phyloP scores from a whole-genome alignment of 2,888 invertebrate species.

The Papilio demoleus region DNA sequence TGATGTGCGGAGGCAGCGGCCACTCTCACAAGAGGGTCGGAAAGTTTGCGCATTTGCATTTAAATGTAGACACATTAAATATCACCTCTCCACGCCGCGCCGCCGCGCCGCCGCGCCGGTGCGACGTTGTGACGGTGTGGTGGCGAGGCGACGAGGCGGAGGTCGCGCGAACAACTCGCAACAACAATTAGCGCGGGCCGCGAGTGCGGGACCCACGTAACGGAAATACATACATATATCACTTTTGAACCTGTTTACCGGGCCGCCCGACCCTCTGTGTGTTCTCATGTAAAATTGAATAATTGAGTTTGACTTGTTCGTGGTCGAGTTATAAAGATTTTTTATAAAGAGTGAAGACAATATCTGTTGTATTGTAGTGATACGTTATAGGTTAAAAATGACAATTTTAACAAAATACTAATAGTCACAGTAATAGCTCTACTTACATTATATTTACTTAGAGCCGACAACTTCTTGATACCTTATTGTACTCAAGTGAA shows the following conservation, averaged over 20 bases:
- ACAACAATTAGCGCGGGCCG: slow-evolving; percentile 71
- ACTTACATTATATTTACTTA: no score
- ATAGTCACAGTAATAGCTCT: no score
- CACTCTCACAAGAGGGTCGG: slow-evolving; percentile 51
- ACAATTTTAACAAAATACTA: no score
- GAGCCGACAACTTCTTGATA: no score
- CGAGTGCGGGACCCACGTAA: slow-evolving; percentile 48
- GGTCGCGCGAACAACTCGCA: slow-evolving; percentile 68
- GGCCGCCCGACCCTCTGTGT: neutral
- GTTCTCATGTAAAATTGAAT: neutral
- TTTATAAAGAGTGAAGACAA: no score
- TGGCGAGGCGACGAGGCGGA: slow-evolving; percentile 44
- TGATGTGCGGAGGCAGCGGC: slow-evolving; percentile 72
- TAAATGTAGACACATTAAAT: slow-evolving; percentile 73
- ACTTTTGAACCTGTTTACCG: slow-evolving; percentile 44
- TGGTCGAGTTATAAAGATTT: no score
- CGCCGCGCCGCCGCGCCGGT: slow-evolving; percentile 44
- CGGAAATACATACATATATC: slow-evolving; percentile 39
- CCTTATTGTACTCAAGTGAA: no score
- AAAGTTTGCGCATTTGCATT: slow-evolving; percentile 76
- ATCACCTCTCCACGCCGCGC: slow-evolving; percentile 63
- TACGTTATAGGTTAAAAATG: no score
- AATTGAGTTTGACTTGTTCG: neutral
- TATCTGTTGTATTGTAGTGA: no score
- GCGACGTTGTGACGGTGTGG: slow-evolving; percentile 44